Evolutionary conservation across 2,113 vertebrate species (phyloP), one percentile per base, ranked within the genome.

Genomic region (Phycodurus eques): DNA sequence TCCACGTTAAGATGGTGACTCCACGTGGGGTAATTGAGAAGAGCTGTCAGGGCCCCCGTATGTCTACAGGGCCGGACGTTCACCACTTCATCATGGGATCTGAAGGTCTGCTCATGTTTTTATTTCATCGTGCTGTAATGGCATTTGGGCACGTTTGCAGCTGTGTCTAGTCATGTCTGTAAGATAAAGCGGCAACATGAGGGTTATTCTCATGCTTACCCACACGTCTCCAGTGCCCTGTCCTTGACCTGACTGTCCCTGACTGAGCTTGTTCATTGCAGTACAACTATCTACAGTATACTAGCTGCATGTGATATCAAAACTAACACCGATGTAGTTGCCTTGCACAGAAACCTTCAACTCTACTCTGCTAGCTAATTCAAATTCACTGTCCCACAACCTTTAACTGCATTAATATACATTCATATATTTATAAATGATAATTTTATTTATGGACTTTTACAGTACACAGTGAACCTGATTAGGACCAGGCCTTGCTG

Each of bases 11-110:
- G 94, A 96, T 98, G 96, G 96, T 98, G 88, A 98, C 96, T 77
- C 98, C 98, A 79, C 94, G 87, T 92, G 98, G 98, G 68, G 89
- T 98, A 87, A 94, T 99, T 80, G 96, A 99, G 91, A 99, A 99
- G 94, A 95, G 93, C 89, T 98, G 94, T 90, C 96, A 96, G 92
- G 96, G 94, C 81, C 98, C 98, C 59, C 95, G 98, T 76, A 96
- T 96, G 95, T 99, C 98, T 86, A 96, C 93, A 0, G 98, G 98
- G 77, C 98, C 98, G 1, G 98, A 99, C 83, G 93, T 99, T 79
- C 95, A 99, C 92, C 97, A 99, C 92, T 98, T 99, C 93, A 98
- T 99, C 90, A 90, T 99, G 94, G 98, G 98, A 88, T 99, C 98
- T 74, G 98, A 99, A 95, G 98, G 98, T 99, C 93, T 72, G 85